Evolutionary conservation across 2,113 vertebrate genomes (phyloP).

Genomic region (Columba livia): DNA sequence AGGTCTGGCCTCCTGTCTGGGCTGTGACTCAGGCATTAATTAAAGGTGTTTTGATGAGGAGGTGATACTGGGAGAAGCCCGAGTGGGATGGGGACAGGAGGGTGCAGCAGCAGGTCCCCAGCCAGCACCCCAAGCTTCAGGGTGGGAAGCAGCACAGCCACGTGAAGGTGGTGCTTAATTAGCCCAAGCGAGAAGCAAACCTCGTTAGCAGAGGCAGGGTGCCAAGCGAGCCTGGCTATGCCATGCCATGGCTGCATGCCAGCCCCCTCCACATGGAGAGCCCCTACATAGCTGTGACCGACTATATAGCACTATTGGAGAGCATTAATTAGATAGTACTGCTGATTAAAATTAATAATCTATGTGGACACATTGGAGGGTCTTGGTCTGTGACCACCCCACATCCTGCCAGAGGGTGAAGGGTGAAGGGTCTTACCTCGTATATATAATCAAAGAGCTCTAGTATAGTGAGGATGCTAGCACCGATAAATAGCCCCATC

Average conservation of each 20-base stretch:
- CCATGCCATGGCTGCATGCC: neutral
- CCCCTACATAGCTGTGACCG: accelerated
- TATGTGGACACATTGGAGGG: neutral
- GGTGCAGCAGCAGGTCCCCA: neutral
- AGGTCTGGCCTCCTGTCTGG: neutral
- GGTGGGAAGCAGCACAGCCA: neutral
- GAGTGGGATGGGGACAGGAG: neutral
- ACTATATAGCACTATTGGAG: accelerated
- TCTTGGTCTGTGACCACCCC: neutral
- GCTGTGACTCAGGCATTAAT: neutral
- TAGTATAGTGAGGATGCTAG: conserved; percentile 97
- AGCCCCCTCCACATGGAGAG: accelerated
- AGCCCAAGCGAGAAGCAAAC: neutral
- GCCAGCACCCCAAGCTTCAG: neutral
- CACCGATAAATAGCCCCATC: conserved; percentile 98
- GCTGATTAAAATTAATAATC: neutral
- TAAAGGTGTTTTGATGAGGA: neutral
- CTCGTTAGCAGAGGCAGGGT: neutral
- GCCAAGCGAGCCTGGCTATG: neutral
- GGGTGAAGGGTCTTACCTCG: conserved; percentile 80
- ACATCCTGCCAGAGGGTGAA: accelerated
- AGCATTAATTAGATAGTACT: neutral
- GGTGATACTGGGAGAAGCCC: neutral
- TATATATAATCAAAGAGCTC: conserved; percentile 98
- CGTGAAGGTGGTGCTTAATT: neutral